These are phyloP conservation scores for Mirounga angustirostris DNA, from an alignment of 2,113 vertebrate species.

Conservation along the genomic window DNA sequence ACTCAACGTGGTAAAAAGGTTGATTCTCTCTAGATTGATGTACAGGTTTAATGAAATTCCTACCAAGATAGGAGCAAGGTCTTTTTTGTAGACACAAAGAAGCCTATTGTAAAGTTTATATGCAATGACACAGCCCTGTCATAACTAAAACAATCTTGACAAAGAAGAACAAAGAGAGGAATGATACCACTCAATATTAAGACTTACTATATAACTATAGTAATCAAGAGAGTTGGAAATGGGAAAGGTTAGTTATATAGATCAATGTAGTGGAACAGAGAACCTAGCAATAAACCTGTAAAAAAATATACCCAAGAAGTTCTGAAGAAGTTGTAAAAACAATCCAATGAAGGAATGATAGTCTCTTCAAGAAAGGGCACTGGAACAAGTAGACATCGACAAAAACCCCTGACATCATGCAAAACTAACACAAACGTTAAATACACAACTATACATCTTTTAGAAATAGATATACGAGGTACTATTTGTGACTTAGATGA, in stretches of 20 bases:
- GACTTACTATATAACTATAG: neutral
- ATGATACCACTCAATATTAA: neutral
- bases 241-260: neutral
- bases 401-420: neutral
- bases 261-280: neutral
- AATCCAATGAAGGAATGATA: neutral
- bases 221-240: neutral
- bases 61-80: neutral
- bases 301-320: neutral
- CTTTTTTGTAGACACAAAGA: neutral
- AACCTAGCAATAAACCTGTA: neutral
- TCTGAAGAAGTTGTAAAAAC: neutral
- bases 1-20: neutral
- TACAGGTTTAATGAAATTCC: neutral
- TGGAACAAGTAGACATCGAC: neutral
- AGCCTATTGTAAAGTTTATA: neutral
- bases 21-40: neutral
- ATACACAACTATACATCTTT: neutral
- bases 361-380: neutral
- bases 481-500: neutral
- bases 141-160: neutral
- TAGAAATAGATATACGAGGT: neutral
- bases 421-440: neutral
- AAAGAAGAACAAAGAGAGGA: neutral
- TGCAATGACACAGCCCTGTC: neutral